Conservation (phyloP, 2,113 vertebrate genomes). For the Grammomys surdaster region DNA sequence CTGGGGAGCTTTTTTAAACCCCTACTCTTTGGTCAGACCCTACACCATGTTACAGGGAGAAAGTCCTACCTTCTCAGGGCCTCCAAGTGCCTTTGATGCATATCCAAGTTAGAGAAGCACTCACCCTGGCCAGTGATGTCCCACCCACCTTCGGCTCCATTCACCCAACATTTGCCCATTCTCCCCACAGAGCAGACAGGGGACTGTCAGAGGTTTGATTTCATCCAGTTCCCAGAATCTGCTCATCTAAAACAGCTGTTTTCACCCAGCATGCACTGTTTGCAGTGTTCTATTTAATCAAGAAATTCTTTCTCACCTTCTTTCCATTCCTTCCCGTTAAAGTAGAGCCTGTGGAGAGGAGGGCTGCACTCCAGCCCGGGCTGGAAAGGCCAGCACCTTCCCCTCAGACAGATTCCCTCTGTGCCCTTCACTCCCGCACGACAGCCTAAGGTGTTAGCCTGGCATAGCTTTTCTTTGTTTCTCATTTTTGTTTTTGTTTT, state of each 20-base stretch:
- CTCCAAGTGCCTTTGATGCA: not conserved
- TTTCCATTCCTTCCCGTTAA: constrained; percentile 56
- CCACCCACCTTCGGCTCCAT: accelerated
- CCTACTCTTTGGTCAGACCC: not conserved
- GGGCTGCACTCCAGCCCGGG: constrained; percentile 76
- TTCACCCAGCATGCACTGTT: not conserved
- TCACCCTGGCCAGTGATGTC: not conserved
- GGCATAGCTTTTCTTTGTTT: constrained; percentile 68
- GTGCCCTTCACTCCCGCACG: constrained; percentile 69
- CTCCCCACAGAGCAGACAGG: accelerated
- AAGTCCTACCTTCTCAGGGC: not conserved
- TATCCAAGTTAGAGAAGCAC: not conserved
- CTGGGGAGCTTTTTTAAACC: not conserved
- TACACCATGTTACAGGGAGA: not conserved
- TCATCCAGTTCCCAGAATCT: not conserved
- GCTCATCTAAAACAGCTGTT: constrained; percentile 47
- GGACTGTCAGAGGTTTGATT: not conserved
- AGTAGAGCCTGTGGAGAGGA: constrained; percentile 73
- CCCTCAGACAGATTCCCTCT: constrained; percentile 78
- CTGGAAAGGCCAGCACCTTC: constrained; percentile 79
- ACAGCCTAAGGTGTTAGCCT: constrained; percentile 82
- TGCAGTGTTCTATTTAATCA: constrained; percentile 28
- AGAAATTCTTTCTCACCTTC: constrained; percentile 53
- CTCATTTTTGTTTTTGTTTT: not conserved
- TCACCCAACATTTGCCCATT: accelerated